Percentiles rank a stretch among this genome's conserved stretches.
Conservation (phyloP, 2,797 vertebrate species). For the Capromys pilorides region DNA sequence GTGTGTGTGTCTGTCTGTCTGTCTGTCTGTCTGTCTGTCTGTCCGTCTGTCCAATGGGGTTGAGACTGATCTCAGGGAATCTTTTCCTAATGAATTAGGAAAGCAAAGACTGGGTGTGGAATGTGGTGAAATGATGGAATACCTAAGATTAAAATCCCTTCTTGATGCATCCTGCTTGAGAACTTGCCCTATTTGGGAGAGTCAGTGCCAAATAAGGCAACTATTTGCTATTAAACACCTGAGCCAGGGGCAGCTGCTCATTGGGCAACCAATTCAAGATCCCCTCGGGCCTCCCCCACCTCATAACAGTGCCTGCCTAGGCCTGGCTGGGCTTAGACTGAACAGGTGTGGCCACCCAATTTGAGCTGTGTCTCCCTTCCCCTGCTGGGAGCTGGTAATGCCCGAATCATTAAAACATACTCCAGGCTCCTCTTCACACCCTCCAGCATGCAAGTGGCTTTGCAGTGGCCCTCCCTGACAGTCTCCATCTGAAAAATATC, state of each 20-base stretch:
- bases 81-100: constrained; percentile 60
- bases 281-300: neutral
- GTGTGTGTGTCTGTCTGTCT: constrained; percentile 1
- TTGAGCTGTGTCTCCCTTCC: neutral
- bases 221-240: neutral
- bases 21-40: constrained; percentile 35
- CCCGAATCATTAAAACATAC: constrained; percentile 31
- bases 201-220: neutral
- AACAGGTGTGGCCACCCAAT: constrained; percentile 45
- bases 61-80: constrained; percentile 64
- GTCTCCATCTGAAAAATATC: constrained; percentile 58
- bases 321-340: neutral
- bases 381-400: constrained; percentile 32
- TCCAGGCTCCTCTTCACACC: constrained; percentile 37
- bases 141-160: constrained; percentile 28
- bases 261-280: constrained; percentile 29
- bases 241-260: neutral
- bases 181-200: neutral
- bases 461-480: constrained; percentile 58
- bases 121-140: neutral
- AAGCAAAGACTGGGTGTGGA: fast-evolving
- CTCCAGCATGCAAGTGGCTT: constrained; percentile 54
- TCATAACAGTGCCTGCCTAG: neutral
- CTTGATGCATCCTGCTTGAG: neutral
- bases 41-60: constrained; percentile 56